A percentile compares a stretch with the other conserved stretches of the same genome.
These are phyloP conservation scores for Neogobius melanostomus DNA, from an alignment of 2,113 vertebrate genomes.

Conservation along the genomic window DNA sequence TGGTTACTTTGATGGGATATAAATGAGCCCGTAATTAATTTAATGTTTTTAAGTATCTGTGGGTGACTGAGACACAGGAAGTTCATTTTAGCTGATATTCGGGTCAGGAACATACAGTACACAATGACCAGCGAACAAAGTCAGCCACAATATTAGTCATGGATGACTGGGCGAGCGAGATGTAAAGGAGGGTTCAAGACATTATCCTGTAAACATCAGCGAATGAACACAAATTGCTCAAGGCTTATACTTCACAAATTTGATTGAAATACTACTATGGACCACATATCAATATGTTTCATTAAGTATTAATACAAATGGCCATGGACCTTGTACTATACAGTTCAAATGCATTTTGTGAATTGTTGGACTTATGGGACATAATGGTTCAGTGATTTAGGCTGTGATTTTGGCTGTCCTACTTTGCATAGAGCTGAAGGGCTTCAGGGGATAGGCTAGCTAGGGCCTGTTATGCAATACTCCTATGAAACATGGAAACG, in stretches of 20 bases:
- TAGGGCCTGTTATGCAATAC: slow-evolving; percentile 19
- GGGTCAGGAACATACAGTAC: too few species aligned
- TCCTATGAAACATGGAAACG: slow-evolving; percentile 1
- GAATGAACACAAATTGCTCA: background rate
- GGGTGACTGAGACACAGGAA: slow-evolving; percentile 5
- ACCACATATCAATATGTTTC: background rate
- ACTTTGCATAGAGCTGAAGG: slow-evolving; percentile 43
- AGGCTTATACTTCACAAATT: background rate
- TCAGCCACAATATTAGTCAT: slow-evolving; percentile 36
- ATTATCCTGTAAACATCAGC: background rate
- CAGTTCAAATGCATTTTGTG: background rate
- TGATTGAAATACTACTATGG: background rate
- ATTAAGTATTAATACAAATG: too few species aligned
- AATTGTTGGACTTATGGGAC: slow-evolving; percentile 1
- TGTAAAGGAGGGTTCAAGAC: slow-evolving; percentile 7
- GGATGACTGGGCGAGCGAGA: slow-evolving; percentile 9
- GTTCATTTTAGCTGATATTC: too few species aligned
- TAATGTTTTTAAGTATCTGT: slow-evolving; percentile 22
- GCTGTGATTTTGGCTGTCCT: slow-evolving; percentile 53
- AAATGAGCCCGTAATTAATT: slow-evolving; percentile 17
- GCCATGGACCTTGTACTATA: background rate
- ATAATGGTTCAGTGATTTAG: slow-evolving; percentile 12
- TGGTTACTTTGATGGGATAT: background rate
- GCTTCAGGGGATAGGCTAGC: slow-evolving; percentile 22
- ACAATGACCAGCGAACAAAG: slow-evolving; percentile 37